Evolutionary conservation across 2,888 invertebrate species (phyloP), one percentile per base, ranked within the genome.

Genomic region (Philereme transversata): DNA sequence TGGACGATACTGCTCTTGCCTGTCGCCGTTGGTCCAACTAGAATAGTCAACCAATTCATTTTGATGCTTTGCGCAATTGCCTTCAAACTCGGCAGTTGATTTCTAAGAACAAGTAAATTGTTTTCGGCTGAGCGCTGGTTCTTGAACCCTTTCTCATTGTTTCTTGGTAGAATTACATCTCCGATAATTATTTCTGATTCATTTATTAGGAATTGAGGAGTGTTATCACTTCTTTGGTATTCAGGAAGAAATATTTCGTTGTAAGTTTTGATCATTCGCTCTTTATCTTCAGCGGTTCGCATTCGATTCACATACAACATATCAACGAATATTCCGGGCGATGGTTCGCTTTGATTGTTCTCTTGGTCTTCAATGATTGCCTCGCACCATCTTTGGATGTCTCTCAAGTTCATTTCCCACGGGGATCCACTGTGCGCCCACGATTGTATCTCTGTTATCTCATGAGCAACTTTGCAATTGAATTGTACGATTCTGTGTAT

Each of bases 361-460:
- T 80, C 72, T 63, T 84, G 77, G 71, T 91, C 89, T 57, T 86
- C 86, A 38, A 94, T 84, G 0, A 96, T 91, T 0, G 96, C 94
- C 74, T 98, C 96, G 79, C 97, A 97, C 99, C 99, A 99, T 71
- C 99, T 94, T 61, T 96, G 95, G 70, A 99, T 93, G 82, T 99
- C 99, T 74, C 99, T 94, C 50, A 99, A 92, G 90, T 99, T 99
- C 90, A 99, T 97, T 87, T 99, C 99, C 96, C 97, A 99, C 0
- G 99, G 99, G 0, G 97, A 95, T 0, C 99, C 99, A 77, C 92
- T 94, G 71, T 95, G 94, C 0, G 96, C 98, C 94, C 97, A 97
- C 1, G 81, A 78, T 60, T 94, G 93, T 72, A 94, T 83, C 46
- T 93, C 90, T 2, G 94, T 93, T 9, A 96, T 94, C 76, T 96